phyloP scores from a whole-genome alignment of 2,888 invertebrate species.

The Caenorhabditis macrosperma region DNA sequence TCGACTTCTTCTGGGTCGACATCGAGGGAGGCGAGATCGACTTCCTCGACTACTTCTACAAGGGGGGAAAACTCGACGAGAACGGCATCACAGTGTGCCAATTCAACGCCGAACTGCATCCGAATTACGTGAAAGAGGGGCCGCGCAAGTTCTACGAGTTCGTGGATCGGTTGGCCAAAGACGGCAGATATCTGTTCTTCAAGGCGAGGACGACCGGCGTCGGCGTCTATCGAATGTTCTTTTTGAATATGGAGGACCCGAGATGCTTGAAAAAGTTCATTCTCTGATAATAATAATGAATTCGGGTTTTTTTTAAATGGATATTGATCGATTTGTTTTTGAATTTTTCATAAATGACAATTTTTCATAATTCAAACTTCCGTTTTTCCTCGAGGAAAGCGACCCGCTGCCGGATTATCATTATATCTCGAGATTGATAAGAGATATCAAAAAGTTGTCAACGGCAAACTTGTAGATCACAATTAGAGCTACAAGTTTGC shows the following conservation, averaged over 20 bases:
- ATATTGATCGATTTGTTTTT: too few species aligned
- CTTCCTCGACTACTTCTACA: constrained; percentile 44
- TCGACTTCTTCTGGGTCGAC: constrained; percentile 59
- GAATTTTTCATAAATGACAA: too few species aligned
- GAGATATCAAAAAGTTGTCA: too few species aligned
- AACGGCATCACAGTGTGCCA: constrained; percentile 58
- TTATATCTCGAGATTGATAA: too few species aligned
- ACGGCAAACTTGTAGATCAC: too few species aligned
- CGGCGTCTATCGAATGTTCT: constrained; percentile 5
- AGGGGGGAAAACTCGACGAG: constrained; percentile 50
- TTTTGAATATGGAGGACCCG: constrained; percentile 8
- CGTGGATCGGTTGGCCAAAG: not conserved
- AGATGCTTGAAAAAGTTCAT: constrained; percentile 6
- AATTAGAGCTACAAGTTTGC: too few species aligned
- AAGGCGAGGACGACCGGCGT: not conserved
- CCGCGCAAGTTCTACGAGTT: constrained; percentile 6
- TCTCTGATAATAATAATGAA: too few species aligned
- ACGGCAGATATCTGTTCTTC: constrained; percentile 16
- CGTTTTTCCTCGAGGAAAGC: too few species aligned
- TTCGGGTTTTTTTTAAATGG: too few species aligned
- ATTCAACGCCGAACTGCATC: constrained; percentile 49
- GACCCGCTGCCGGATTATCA: too few species aligned
- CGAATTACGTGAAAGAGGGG: not conserved
- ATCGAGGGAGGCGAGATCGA: constrained; percentile 54
- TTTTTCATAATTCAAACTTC: too few species aligned